Evolutionary conservation across 2,797 vertebrate species (phyloP).

Genomic region (Syngnathus acus): DNA sequence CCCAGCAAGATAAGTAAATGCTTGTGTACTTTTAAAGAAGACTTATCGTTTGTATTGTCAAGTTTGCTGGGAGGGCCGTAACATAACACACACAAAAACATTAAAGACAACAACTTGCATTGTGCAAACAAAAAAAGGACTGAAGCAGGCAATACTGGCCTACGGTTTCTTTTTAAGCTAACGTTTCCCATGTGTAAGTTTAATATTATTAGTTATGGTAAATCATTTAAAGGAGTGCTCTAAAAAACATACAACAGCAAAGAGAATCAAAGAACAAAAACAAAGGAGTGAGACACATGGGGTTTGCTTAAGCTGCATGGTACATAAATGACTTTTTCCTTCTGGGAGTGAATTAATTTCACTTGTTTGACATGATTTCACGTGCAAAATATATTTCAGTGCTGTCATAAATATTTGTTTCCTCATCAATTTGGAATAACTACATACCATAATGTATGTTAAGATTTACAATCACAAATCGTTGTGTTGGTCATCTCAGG

Average conservation of each 20-base stretch:
- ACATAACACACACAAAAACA: too few species aligned
- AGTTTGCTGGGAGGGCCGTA: too few species aligned
- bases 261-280: neutral
- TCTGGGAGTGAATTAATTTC: neutral
- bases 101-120: too few species aligned
- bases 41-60: neutral
- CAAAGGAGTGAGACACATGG: neutral
- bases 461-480: neutral
- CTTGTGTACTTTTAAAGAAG: neutral
- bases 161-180: neutral
- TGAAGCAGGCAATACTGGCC: neutral
- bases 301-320: neutral
- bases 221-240: neutral
- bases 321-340: neutral
- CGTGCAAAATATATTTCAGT: neutral
- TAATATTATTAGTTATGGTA: neutral
- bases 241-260: neutral
- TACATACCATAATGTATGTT: neutral
- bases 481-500: too few species aligned
- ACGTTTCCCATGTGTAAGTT: too few species aligned
- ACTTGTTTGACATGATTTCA: neutral
- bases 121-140: neutral
- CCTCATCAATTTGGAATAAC: neutral
- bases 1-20: too few species aligned
- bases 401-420: neutral